phyloP scores from a whole-genome alignment of 2,797 vertebrate genomes.

The Siniperca undulata region DNA sequence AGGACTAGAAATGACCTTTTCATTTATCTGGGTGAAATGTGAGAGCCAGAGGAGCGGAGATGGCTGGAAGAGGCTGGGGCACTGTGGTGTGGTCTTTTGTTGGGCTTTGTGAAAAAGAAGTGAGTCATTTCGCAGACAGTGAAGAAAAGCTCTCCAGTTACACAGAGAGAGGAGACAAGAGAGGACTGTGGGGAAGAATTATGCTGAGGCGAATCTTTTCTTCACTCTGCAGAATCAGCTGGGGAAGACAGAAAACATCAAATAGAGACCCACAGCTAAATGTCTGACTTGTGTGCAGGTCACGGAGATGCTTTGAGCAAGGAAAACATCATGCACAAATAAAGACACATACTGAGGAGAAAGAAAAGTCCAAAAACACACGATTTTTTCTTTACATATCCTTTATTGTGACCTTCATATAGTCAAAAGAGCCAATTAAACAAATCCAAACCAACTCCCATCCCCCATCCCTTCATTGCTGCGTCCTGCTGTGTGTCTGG shows the following conservation, averaged over 20 bases:
- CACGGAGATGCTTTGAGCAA: conserved; percentile 1
- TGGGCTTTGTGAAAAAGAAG: conserved; percentile 68
- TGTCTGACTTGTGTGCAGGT: conserved; percentile 29
- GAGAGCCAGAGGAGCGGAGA: conserved; percentile 35
- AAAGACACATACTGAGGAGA: not conserved
- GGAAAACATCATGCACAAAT: not conserved
- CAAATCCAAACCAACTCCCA: conserved; percentile 33
- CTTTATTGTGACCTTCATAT: not conserved
- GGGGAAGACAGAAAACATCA: conserved; percentile 62
- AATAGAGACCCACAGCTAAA: conserved; percentile 46
- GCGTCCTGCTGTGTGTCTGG: conserved; percentile 65
- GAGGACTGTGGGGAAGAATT: conserved; percentile 70
- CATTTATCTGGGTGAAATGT: conserved; percentile 64
- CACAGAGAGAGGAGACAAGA: conserved; percentile 63
- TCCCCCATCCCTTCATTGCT: conserved; percentile 52
- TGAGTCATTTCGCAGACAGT: conserved; percentile 78
- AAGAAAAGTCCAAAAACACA: not conserved
- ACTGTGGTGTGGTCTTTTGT: conserved; percentile 75
- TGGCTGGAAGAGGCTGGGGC: conserved; percentile 37
- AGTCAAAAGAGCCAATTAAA: conserved; percentile 27
- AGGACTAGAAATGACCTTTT: conserved; percentile 34
- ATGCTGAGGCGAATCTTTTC: conserved; percentile 81
- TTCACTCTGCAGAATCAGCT: conserved; percentile 82
- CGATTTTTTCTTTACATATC: not conserved
- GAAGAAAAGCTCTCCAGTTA: conserved; percentile 80